Evolutionary conservation across 2,113 vertebrate genomes (phyloP).

Genomic region (Rafetus swinhoei): DNA sequence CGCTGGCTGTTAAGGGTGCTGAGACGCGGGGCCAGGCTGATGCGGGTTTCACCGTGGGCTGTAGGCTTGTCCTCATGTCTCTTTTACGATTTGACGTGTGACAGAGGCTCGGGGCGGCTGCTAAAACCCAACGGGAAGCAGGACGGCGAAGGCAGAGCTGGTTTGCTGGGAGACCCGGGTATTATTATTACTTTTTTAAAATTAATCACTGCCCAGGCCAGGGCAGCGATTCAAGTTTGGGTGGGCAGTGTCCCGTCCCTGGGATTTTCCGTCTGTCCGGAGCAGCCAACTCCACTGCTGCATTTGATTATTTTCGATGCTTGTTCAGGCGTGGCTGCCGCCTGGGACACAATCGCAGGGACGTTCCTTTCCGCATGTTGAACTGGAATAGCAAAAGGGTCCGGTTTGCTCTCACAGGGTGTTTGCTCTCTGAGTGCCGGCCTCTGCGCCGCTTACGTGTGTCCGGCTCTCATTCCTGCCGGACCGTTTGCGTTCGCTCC

Average conservation of each 20-base stretch:
- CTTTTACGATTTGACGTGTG: no score
- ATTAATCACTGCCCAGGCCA: not conserved
- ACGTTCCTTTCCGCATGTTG: slow-evolving; percentile 30
- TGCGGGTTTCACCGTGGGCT: rapidly evolving
- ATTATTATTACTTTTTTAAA: not conserved
- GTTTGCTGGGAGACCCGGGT: not conserved
- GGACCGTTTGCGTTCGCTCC: not conserved
- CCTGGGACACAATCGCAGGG: slow-evolving; percentile 9
- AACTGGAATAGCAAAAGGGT: slow-evolving; percentile 40
- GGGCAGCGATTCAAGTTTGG: not conserved
- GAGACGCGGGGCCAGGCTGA: not conserved
- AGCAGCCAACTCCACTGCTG: not conserved
- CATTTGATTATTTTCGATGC: not conserved
- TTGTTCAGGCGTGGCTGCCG: slow-evolving; percentile 31
- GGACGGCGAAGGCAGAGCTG: not conserved
- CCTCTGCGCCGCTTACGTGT: not conserved
- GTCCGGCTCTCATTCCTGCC: no score
- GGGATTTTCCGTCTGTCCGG: not conserved
- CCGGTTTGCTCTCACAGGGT: slow-evolving; percentile 50
- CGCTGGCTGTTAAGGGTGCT: no score
- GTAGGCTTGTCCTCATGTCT: no score
- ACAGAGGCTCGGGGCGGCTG: not conserved
- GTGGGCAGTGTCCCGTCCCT: not conserved
- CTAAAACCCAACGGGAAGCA: not conserved
- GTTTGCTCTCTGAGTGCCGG: slow-evolving; percentile 6